Evolutionary conservation across 2,113 vertebrate species (phyloP).

Genomic region (Centropus unirufus): DNA sequence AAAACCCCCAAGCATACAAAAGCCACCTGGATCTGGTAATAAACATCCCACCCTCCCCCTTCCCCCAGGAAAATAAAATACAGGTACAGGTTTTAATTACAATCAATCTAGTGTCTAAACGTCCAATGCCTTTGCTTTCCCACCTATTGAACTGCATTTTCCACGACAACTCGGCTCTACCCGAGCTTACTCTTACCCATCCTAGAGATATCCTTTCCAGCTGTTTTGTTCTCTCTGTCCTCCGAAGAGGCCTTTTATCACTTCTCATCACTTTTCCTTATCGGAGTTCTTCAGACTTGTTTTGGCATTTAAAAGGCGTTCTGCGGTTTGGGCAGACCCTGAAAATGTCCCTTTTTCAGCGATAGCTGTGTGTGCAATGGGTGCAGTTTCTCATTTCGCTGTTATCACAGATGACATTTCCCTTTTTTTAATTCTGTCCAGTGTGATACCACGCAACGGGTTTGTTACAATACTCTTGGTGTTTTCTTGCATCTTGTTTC

Average conservation of each 20-base stretch:
- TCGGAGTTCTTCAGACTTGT: not conserved
- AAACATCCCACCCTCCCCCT: not conserved
- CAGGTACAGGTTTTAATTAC: not conserved
- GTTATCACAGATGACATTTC: not conserved
- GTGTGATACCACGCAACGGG: accelerated
- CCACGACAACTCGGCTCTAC: not conserved
- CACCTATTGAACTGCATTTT: not conserved
- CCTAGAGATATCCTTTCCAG: not conserved
- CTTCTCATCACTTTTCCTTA: not conserved
- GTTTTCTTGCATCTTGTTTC: not conserved
- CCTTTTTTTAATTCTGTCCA: not conserved
- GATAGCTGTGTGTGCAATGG: not conserved
- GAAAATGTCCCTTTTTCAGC: not conserved
- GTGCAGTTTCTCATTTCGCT: not conserved
- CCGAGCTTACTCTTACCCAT: not conserved
- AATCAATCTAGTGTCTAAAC: not conserved
- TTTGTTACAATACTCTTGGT: not conserved
- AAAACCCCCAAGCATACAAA: not conserved
- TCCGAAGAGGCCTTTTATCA: not conserved
- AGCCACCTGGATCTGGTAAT: not conserved
- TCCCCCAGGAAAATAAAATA: not conserved
- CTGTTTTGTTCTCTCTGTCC: not conserved
- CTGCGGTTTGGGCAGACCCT: not conserved
- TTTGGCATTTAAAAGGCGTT: not conserved
- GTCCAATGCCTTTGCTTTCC: not conserved